Percentiles rank a stretch among this genome's conserved stretches.
These are phyloP conservation scores for Lathamus discolor DNA, from an alignment of 2,113 vertebrate species.

Conservation along the genomic window DNA sequence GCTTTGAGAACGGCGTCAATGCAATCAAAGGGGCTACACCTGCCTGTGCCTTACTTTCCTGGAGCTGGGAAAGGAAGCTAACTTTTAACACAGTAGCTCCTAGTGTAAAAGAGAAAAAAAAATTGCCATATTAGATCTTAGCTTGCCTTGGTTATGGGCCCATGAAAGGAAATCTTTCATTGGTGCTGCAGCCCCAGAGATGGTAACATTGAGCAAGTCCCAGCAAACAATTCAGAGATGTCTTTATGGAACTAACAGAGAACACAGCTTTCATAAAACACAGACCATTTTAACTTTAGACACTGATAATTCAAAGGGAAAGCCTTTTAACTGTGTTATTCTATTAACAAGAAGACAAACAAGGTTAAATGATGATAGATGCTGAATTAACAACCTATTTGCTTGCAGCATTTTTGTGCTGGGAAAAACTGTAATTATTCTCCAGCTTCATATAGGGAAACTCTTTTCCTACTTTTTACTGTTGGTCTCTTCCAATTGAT, in stretches of 20 bases:
- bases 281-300: conserved; percentile 2
- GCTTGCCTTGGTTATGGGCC: conserved; percentile 61
- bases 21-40: not conserved
- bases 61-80: conserved; percentile 4
- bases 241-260: conserved; percentile 22
- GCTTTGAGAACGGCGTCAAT: not conserved
- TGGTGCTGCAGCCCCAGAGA: not conserved
- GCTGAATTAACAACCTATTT: conserved; percentile 25
- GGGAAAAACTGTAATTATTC: conserved; percentile 1
- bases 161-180: conserved; percentile 32
- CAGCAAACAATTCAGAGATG: not conserved
- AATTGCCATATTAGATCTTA: conserved; percentile 66
- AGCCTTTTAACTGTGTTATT: not conserved
- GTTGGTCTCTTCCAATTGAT: conserved; percentile 52
- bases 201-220: not conserved
- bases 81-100: conserved; percentile 35
- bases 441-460: not conserved
- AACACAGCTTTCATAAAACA: conserved; percentile 1
- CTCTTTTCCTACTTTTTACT: conserved; percentile 3
- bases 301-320: not conserved
- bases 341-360: not conserved
- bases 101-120: conserved; percentile 62
- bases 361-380: not conserved
- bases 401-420: not conserved
- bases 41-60: not conserved